Base-by-base conservation (phyloP, 2,888 invertebrate species). In the Acronicta psi region DNA sequence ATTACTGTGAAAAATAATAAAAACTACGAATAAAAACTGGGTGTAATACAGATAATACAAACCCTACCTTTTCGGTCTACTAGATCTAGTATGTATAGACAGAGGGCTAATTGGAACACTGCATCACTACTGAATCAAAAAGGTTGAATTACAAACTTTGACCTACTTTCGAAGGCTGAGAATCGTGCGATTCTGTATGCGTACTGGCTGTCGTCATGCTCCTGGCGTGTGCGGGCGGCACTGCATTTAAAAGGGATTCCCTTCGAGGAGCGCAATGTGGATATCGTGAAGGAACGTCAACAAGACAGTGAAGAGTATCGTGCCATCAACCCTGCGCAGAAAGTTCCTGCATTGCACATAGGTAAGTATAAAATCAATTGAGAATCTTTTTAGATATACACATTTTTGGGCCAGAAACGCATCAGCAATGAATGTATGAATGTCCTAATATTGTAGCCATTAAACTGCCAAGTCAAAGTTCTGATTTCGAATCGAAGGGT, bases 151-250 rank as follows among this genome's bases (percentile, higher is more conserved):
- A 46, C 14, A 36, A 40, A 37, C 17, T 44, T 1, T 44, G 23
- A 50, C 18, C 17, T 63, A 17, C 23, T 50, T 65, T 50, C 8
- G 0, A 75, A 85, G 86, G 82, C 56, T 31, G 77, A 85, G 67
- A 79, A 73, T 41, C 79, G 77, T 2, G 83, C 80, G 2, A 77
- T 94, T 29, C 78, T 96, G 17, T 95, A 95, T 80, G 94, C 94
- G 0, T 95, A 92, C 79, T 95, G 93, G 87, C 82, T 93, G 20
- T 95, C 95, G 5, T 95, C 96, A 0, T 95, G 95, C 74, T 88
- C 95, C 0, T 96, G 96, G 95, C 88, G 96, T 5, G 95, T 95
- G 1, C 86, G 94, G 5, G 90, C 91, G 0, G 92, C 88, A 0
- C 76, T 94, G 49, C 79, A 86, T 23, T 53, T 86, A 25, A 94